These are phyloP conservation scores for Coptodon bakossiorum DNA, from an alignment of 2,113 vertebrate genomes.

Conservation along the genomic window DNA sequence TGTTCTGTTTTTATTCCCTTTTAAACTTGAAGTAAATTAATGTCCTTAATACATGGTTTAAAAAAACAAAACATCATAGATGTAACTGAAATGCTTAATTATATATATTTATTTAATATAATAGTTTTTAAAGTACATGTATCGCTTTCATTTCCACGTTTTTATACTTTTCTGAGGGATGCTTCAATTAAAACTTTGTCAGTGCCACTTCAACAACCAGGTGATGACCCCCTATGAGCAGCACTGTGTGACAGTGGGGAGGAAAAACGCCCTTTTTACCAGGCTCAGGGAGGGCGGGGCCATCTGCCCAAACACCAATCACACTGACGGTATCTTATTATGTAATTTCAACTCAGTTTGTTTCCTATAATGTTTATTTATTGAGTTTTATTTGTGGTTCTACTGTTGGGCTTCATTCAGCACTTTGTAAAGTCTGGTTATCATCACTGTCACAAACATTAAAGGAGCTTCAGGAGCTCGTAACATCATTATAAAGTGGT, in stretches of 20 bases:
- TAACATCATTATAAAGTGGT: neutral
- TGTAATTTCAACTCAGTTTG: neutral
- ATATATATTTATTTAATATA: neutral
- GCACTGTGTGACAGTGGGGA: neutral
- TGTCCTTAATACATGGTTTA: neutral
- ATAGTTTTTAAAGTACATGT: accelerated
- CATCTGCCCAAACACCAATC: neutral
- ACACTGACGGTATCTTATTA: neutral
- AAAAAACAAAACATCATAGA: accelerated
- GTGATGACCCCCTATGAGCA: neutral
- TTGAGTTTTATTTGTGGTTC: neutral
- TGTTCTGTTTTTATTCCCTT: neutral
- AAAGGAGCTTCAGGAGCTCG: neutral
- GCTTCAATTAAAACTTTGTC: neutral
- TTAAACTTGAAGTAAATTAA: neutral
- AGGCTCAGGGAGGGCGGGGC: neutral
- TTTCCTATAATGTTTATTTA: neutral
- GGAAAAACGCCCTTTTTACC: neutral
- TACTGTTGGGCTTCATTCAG: neutral
- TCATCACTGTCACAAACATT: neutral
- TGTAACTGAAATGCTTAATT: neutral
- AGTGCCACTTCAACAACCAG: neutral
- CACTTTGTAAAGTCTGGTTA: neutral
- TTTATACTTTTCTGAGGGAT: neutral
- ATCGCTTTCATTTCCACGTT: neutral